Base-by-base conservation (phyloP, 1,140 invertebrate genomes). In the Carposina sasakii region DNA sequence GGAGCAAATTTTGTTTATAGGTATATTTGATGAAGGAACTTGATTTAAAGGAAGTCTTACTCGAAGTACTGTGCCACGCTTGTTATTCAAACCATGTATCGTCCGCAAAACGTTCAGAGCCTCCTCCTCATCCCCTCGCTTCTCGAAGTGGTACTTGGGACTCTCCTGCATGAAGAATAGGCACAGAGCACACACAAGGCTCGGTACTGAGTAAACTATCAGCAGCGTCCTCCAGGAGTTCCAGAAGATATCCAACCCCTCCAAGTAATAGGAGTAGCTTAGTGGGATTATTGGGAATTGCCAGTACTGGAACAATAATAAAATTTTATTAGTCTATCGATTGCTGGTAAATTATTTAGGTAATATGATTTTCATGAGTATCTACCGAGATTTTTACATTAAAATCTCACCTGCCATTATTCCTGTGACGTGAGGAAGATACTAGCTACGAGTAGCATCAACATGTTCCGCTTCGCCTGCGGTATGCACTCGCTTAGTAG, bases 241-340 rank as follows among this genome's bases (percentile, higher is more conserved):
- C 71, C 71, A 76, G 42, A 65, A 63, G 46, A 79, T 79, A 9
- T 50, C 71, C 15, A 79, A 41, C 5, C 46, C 48, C 0, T 62
- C 57, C 5, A 79, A 36, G 39, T 79, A 52, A 46, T 60, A 44
- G 12, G 73, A 74, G 53, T 76, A 76, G 0, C 42, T 53, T 3
- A 76, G 41, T 9, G 76, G 70, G 6, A 76, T 66, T 28, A 79
- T 66, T 9, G 76, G n/a, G 73, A 33, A 79, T 76, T 3, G 76
- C 68, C 21, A 79, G 15, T 13, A 60, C 71, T 76, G 60, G 30
- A 71, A 72, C 10, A 34, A 2, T 33, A 30, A 44, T 31, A 6
- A 12, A 28, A 12, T 28, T 28, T 6, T 28, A 12, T 28, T 28
- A 12, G 12, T 28, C 12, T 6, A 6, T 28, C 6, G 24, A 28